These are phyloP conservation scores for Tenualosa thibaudeaui DNA, from an alignment of 2,797 vertebrate genomes.

Conservation along the genomic window DNA sequence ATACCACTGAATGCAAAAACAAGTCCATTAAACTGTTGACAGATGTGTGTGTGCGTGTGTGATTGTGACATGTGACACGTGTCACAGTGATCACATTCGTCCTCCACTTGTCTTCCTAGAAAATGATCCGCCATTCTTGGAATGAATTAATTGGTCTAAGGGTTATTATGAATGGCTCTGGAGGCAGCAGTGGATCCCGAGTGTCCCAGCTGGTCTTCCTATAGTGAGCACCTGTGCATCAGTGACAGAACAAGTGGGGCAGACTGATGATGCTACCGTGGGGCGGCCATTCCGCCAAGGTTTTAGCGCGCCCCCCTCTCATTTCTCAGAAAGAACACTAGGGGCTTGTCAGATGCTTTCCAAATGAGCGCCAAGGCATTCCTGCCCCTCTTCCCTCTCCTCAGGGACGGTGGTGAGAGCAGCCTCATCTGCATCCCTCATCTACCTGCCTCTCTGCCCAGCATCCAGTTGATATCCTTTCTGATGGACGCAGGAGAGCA, in stretches of 20 bases:
- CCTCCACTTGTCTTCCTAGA: not conserved
- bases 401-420: not conserved
- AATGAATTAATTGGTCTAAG: not conserved
- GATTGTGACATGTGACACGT: not conserved
- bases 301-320: not conserved
- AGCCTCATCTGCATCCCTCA: not conserved
- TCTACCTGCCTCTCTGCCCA: not conserved
- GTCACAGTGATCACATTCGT: not conserved
- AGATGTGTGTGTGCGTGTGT: not conserved
- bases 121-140: not conserved
- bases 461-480: not conserved
- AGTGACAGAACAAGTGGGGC: not conserved
- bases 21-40: not conserved
- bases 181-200: not conserved
- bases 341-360: not conserved
- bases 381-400: not conserved
- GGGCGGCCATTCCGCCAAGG: not conserved
- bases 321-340: not conserved
- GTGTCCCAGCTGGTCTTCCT: not conserved
- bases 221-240: not conserved
- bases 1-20: not conserved
- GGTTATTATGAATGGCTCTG: not conserved
- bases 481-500: not conserved
- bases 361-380: not conserved
- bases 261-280: not conserved